Evolutionary conservation across 2,113 vertebrate species (phyloP).

Genomic region (Zapus hudsonius): DNA sequence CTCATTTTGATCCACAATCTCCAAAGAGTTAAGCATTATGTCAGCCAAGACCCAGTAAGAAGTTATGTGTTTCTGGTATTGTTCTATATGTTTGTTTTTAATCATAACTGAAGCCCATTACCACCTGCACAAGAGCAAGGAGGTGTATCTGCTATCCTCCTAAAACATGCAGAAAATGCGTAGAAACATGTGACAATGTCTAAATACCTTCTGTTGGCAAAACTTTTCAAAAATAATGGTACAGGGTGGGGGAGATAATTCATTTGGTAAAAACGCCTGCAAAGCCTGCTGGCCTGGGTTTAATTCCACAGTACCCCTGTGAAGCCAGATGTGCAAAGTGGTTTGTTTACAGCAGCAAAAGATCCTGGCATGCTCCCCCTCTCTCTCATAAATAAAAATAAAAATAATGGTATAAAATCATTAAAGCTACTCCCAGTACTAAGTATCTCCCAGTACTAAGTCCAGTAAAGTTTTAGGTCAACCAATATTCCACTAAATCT

Average conservation of each 20-base stretch:
- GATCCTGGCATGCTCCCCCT: too few relatives aligned
- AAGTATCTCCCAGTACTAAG: conserved; percentile 87
- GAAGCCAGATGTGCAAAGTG: too few relatives aligned
- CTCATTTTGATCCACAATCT: conserved; percentile 64
- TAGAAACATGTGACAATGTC: not conserved
- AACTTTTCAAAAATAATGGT: conserved; percentile 55
- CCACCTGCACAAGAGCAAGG: not conserved
- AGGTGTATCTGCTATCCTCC: not conserved
- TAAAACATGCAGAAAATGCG: not conserved
- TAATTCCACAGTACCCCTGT: too few relatives aligned
- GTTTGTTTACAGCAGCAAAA: too few relatives aligned
- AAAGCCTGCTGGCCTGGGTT: too few relatives aligned
- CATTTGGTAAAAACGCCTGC: too few relatives aligned
- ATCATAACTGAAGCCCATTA: not conserved
- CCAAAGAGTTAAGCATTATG: conserved; percentile 56
- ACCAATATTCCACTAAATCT: conserved; percentile 85
- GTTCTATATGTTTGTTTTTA: conserved; percentile 6
- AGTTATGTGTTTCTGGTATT: not conserved
- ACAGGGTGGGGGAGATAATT: not conserved
- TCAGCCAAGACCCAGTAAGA: conserved; percentile 33
- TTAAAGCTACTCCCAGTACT: conserved; percentile 79
- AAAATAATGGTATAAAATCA: conserved; percentile 73
- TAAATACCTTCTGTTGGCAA: not conserved
- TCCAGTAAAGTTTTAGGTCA: conserved; percentile 84
- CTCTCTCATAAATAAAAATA: not conserved